Base-by-base conservation (phyloP, 2,797 vertebrate genomes). In the Danio kyathit region DNA sequence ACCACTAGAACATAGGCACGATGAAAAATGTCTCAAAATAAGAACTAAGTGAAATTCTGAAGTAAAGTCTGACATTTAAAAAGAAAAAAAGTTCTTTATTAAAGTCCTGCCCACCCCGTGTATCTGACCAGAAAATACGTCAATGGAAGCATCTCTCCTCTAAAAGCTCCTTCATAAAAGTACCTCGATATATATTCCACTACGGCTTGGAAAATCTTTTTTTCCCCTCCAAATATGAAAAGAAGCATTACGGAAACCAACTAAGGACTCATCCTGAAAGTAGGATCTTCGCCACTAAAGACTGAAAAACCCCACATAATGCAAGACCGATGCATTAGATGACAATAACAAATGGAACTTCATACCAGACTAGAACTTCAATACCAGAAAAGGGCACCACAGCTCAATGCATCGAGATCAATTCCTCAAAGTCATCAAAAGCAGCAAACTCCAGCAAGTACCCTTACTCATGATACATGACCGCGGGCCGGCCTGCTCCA, bases 401-500 rank as follows among this genome's bases (percentile, higher is more conserved):
- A 63, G 59, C 12, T 65, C 16, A 38, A 16, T 71, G 19, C 51
- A 5, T 19, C 52, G 17, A 69, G 10, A 38, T 10, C 14, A 48
- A 44, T 21, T 66, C 65, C 21, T 73, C 43, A 13, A 60, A 69
- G 60, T 60, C 17, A 9, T 10, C 7, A 49, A 78, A 77, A 29
- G 19, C 43, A 59, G 21, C 48, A 59, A 69, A 40, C 16, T 76
- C 73, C n/a, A 70, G 17, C 76, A 71, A 54, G 70, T 76, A 44
- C 54, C 72, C 54, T 75, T 74, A 61, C 51, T 67, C 16, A 41
- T 8, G 43, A 8, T 44, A 57, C 70, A 54, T 12, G 11, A 60
- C 49, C 14, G 13, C 7, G 13, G 44, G 19, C 70, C 76, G 87
- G 84, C 83, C 87, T 84, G 69, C 51, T 44, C 29, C 6, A 29